phyloP scores from a whole-genome alignment of 2,888 invertebrate species.

The Zygothrica quintamaculata region DNA sequence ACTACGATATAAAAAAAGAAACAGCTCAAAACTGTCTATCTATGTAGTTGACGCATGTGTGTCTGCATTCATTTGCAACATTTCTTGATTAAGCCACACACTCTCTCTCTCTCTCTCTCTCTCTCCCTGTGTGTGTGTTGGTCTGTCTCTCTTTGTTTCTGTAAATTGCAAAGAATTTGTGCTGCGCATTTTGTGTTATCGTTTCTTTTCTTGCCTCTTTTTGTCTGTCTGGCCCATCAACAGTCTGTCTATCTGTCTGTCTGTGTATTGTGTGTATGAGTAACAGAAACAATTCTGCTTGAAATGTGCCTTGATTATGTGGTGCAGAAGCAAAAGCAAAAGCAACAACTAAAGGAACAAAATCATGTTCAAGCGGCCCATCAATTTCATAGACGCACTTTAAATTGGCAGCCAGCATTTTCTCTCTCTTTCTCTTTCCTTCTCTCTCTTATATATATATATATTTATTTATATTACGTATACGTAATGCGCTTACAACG shows the following conservation, averaged over 20 bases:
- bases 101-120: too few species aligned
- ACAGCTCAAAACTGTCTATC: conserved; percentile 11
- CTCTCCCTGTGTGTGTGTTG: too few species aligned
- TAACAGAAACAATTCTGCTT: conserved; percentile 58
- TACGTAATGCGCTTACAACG: conserved; percentile 69
- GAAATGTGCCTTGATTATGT: conserved; percentile 55
- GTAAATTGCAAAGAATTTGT: conserved; percentile 32
- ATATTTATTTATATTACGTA: conserved; percentile 59
- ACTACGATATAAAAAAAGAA: too few species aligned
- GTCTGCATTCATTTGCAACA: conserved; percentile 15
- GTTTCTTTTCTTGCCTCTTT: too few species aligned
- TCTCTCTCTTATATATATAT: neutral
- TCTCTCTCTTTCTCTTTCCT: conserved; percentile 1
- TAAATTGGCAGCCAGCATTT: conserved; percentile 52
- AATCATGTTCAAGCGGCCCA: conserved; percentile 31
- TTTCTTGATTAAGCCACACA: conserved; percentile 20
- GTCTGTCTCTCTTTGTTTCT: conserved; percentile 19
- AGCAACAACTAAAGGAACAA: conserved; percentile 19
- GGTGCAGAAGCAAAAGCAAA: too few species aligned
- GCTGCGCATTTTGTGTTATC: conserved; percentile 22
- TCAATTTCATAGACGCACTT: conserved; percentile 42
- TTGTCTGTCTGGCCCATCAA: too few species aligned
- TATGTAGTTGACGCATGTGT: conserved; percentile 27
- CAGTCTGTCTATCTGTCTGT: neutral
- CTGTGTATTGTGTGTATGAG: conserved; percentile 17